Evolutionary conservation across 2,797 vertebrate species (phyloP).

Genomic region (Sebastes diaconus): DNA sequence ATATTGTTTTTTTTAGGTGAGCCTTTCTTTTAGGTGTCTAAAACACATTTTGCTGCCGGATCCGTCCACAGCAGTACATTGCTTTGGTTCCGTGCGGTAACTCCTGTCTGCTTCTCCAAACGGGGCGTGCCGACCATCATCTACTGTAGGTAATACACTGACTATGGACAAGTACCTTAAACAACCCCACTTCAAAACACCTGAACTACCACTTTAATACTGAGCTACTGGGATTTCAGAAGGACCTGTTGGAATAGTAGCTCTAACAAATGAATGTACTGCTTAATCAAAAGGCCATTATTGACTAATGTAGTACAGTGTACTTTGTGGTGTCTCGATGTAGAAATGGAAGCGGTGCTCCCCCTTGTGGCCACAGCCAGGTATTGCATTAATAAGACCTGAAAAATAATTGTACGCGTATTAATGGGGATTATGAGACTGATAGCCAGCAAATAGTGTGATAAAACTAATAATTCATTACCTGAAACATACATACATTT

Average conservation of each 20-base stretch:
- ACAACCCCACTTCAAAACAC: too few species aligned
- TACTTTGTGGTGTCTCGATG: background rate
- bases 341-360: background rate
- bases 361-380: background rate
- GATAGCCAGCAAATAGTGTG: background rate
- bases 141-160: too few species aligned
- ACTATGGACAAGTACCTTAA: accelerated
- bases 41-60: too few species aligned
- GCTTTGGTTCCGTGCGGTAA: too few species aligned
- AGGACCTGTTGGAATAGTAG: background rate
- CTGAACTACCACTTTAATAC: background rate
- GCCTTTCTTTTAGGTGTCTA: too few species aligned
- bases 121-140: too few species aligned
- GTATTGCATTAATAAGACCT: background rate
- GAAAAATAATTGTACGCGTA: accelerated
- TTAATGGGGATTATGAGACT: background rate
- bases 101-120: too few species aligned
- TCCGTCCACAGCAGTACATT: too few species aligned
- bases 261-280: background rate
- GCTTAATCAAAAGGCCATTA: background rate
- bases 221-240: background rate
- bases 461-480: background rate
- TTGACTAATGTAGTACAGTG: background rate
- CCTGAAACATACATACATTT: background rate
- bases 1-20: too few species aligned